Evolutionary conservation across 2,888 invertebrate genomes (phyloP), one percentile per base, ranked within the genome.

Genomic region (Torymus aiolomorphi): DNA sequence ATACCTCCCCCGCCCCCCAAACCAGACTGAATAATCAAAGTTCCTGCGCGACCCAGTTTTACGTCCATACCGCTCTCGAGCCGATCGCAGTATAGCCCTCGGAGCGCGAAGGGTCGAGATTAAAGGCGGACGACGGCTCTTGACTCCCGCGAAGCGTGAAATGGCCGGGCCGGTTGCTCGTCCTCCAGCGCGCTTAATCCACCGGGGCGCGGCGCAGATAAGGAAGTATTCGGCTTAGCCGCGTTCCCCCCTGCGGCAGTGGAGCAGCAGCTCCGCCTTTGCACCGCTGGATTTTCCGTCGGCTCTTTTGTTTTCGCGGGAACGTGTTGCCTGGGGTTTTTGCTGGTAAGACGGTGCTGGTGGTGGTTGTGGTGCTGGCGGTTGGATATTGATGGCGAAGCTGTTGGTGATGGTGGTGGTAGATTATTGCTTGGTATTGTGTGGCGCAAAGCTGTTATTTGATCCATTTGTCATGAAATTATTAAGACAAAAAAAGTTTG

Each of bases 111-210:
- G 14, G 42, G 42, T 42, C 42, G 59, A 70, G 70, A 72, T 72
- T 65, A 71, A 66, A 81, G 80, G 70, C 77, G 78, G 42, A 42
- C 42, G 42, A 42, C 62, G 57, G 14, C 59, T 80, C 82, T 83
- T 82, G 84, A 83, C 83, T 42, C 42, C 79, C 80, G 63, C 80
- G 80, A 81, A 83, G 82, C 83, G 83, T 84, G 84, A 84, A 84
- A 83, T 83, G 73, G 82, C 80, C 11, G 16, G 24, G 24, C 11
- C 20, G 61, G 42, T 10, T 42, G 42, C 42, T 42, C 42, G 42
- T 42, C 42, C 42, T 42, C 42, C 8, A 8, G 42, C n/a, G 56
- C 49, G 18, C 49, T 51, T 66, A 54, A 74, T 59, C 57, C 65
- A 52, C 10, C 18, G 42, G 42, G 42, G 42, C 42, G 42, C 42